These are phyloP conservation scores for Pterobdella sp. DNA, from an alignment of 2,888 invertebrate species.

Conservation along the genomic window DNA sequence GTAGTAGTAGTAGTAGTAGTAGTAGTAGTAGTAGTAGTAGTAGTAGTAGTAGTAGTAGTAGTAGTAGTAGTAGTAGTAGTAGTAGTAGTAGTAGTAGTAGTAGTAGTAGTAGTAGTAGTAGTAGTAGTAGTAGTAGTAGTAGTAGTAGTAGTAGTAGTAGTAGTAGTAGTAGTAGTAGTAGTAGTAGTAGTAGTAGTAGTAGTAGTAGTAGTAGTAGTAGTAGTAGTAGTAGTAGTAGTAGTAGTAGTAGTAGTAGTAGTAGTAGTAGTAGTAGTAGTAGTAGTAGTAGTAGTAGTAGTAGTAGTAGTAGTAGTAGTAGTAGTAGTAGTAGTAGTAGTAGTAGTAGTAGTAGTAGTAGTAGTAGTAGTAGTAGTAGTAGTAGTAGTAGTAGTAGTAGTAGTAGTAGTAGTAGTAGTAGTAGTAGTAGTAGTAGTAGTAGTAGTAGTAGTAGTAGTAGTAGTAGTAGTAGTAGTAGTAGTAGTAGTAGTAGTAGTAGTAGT, in stretches of 20 bases:
- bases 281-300: constrained; percentile 31
- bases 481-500: constrained; percentile 35
- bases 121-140: constrained; percentile 12
- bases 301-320: constrained; percentile 36
- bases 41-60: constrained; percentile 2
- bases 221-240: constrained; percentile 29
- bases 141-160: constrained; percentile 16
- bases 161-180: constrained; percentile 17
- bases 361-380: constrained; percentile 36
- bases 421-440: constrained; percentile 34
- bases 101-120: constrained; percentile 6
- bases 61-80: constrained; percentile 3
- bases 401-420: constrained; percentile 33
- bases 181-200: constrained; percentile 21
- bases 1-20: constrained; percentile 3
- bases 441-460: constrained; percentile 34
- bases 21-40: constrained; percentile 3
- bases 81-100: constrained; percentile 3
- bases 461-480: constrained; percentile 35
- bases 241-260: constrained; percentile 26
- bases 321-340: constrained; percentile 34
- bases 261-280: constrained; percentile 31
- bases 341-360: constrained; percentile 34
- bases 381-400: constrained; percentile 34
- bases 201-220: constrained; percentile 28